phyloP scores from a whole-genome alignment of 2,888 invertebrate species.

The Calephelis perditalis region DNA sequence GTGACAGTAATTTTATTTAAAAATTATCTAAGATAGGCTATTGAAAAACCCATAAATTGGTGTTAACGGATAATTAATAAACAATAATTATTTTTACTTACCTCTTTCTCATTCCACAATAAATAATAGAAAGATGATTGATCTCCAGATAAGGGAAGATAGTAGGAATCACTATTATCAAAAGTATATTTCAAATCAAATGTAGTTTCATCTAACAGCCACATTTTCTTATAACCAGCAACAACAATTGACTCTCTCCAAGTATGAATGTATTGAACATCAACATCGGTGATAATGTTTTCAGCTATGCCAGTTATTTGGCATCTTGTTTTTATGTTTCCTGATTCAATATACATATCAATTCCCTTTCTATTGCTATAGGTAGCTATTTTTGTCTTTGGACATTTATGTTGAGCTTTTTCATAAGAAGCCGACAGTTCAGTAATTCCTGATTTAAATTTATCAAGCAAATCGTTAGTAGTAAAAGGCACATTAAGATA shows the following conservation, averaged over 20 bases:
- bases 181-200: conserved; percentile 44
- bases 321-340: conserved; percentile 41
- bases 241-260: conserved; percentile 51
- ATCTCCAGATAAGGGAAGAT: conserved; percentile 44
- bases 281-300: conserved; percentile 32
- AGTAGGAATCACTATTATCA: conserved; percentile 38
- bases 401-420: conserved; percentile 33
- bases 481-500: conserved; percentile 38
- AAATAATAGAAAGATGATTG: conserved; percentile 55
- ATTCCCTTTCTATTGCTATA: conserved; percentile 39
- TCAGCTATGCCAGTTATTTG: conserved; percentile 48
- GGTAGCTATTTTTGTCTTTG: conserved; percentile 16
- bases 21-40: not conserved
- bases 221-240: conserved; percentile 46
- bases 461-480: conserved; percentile 38
- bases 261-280: conserved; percentile 38
- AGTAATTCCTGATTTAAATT: conserved; percentile 36
- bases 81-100: conserved; percentile 29
- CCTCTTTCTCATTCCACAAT: conserved; percentile 45
- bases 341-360: conserved; percentile 37
- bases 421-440: conserved; percentile 41
- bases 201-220: conserved; percentile 46
- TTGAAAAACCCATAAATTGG: too few relatives aligned
- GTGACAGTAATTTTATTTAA: too few relatives aligned
- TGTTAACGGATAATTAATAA: too few relatives aligned